Evolutionary conservation across 1,140 invertebrate genomes (phyloP), one percentile per base, ranked within the genome.

Genomic region (Scaptodrosophila lebanonensis): DNA sequence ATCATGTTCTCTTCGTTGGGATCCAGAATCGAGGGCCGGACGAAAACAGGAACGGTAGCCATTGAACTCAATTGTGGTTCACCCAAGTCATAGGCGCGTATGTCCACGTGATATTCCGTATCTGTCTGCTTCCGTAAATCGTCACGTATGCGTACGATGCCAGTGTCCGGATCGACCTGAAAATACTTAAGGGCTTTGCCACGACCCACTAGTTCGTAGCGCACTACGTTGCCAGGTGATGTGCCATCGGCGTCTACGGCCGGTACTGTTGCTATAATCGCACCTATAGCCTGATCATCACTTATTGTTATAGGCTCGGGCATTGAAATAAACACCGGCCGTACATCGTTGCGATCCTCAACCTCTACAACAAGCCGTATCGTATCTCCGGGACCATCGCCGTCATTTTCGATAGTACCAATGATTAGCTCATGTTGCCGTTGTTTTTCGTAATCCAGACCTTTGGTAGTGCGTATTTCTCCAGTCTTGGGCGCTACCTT

Each of bases 11-110:
- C 68, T n/a, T 66, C 71, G 17, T 70, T 73, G 0, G 89, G 88
- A 6, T 89, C 89, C 4, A 88, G 87, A 2, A 89, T 83, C 0
- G 96, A 92, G 71, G 96, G 94, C 44, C 94, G 91, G 4, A 97
- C 93, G 66, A 92, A 95, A 1, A 97, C 90, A 1, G 92, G 93
- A 0, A 97, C 90, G 1, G 93, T 94, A 1, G 92, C 91, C 2
- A 94, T 91, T 0, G 93, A 94, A 3, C 92, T 93, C 44, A 97
- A 88, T 64, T 93, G 91, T 0, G 96, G 96, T 25, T 95, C 93
- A 0, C 94, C 95, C 58, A 95, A 90, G 84, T 98, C 96, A 77
- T 94, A 95, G 0, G 94, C 95, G 54, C 92, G 91, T 0, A 98
- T 92, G 82, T 95, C 93, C 35, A 97, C 91, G 27, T 94, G 93